Conservation (phyloP, 2,113 vertebrate genomes). For the Lophura nycthemera region DNA sequence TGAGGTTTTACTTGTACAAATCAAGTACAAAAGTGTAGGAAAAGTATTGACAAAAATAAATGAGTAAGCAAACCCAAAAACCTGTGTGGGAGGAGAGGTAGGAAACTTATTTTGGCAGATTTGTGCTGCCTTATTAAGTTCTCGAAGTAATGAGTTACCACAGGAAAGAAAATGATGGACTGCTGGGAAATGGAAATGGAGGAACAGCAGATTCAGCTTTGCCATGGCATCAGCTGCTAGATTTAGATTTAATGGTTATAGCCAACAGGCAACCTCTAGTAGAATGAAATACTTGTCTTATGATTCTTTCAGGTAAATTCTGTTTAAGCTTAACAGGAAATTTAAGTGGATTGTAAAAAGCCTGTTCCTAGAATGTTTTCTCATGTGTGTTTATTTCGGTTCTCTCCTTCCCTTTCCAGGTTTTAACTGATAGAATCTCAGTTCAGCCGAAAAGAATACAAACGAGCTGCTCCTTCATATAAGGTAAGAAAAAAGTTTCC, state of each 20-base stretch:
- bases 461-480: not conserved
- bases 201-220: not conserved
- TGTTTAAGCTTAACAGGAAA: not conserved
- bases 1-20: not conserved
- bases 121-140: fast-evolving
- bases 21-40: not conserved
- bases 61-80: not conserved
- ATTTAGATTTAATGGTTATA: not conserved
- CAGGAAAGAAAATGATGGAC: not conserved
- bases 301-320: not conserved
- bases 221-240: not conserved
- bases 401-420: fast-evolving
- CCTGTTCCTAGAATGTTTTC: not conserved
- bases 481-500: not conserved
- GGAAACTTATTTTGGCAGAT: not conserved
- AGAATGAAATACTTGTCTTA: not conserved
- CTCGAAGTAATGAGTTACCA: not conserved
- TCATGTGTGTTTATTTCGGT: fast-evolving
- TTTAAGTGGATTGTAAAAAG: not conserved
- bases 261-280: not conserved
- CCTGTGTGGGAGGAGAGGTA: not conserved
- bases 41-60: not conserved
- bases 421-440: not conserved
- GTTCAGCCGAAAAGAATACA: not conserved
- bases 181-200: not conserved